Percentiles rank a stretch among this genome's conserved stretches.
Conservation (phyloP, 1,140 invertebrate species). For the Paramacrobiotus metropolitanus region DNA sequence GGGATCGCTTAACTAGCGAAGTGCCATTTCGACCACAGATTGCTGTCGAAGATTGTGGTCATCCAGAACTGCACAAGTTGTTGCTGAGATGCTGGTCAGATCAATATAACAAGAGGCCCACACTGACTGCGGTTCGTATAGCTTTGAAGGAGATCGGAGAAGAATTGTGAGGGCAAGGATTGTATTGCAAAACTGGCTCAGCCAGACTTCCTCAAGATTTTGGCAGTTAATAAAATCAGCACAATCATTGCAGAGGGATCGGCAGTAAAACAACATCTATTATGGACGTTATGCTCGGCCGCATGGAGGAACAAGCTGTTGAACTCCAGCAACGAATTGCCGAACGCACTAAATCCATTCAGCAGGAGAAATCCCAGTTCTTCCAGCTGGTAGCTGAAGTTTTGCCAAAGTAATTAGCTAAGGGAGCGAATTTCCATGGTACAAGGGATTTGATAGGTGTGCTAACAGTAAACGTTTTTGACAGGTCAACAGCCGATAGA, state of each 20-base stretch:
- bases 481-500: not conserved
- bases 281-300: not conserved
- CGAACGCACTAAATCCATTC: not conserved
- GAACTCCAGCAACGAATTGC: not conserved
- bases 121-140: not conserved
- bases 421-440: no score
- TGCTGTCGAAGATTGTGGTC: not conserved
- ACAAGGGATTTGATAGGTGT: no score
- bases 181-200: not conserved
- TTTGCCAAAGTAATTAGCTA: not conserved
- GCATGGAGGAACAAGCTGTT: not conserved
- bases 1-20: not conserved
- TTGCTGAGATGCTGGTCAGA: not conserved
- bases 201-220: no score
- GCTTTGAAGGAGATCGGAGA: not conserved
- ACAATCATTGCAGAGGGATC: not conserved
- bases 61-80: not conserved
- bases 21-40: not conserved
- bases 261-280: not conserved
- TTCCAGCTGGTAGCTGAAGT: not conserved
- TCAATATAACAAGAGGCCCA: not conserved
- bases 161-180: not conserved
- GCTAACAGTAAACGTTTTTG: not conserved
- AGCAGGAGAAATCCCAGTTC: not conserved
- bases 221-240: no score